phyloP scores from a whole-genome alignment of 1,140 invertebrate species.

The Anagrus nilaparvatae region DNA sequence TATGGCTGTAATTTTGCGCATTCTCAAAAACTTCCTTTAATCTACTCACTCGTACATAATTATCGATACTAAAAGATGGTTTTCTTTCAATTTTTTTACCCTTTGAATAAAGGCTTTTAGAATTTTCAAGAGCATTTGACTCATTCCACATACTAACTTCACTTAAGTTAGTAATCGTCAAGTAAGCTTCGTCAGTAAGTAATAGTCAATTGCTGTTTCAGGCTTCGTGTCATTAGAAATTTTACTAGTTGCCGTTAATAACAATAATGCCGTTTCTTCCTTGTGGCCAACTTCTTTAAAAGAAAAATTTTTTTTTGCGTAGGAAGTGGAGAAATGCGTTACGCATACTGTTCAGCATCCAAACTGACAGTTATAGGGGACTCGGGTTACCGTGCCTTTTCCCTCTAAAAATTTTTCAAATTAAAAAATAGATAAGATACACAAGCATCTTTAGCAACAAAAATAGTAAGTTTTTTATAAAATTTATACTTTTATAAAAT shows the following conservation, averaged over 20 bases:
- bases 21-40: slow-evolving; percentile 8
- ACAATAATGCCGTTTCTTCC: too few relatives aligned
- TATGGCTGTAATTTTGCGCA: slow-evolving; percentile 4
- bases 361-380: too few relatives aligned
- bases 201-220: too few relatives aligned
- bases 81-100: not conserved
- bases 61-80: not conserved
- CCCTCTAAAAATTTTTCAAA: too few relatives aligned
- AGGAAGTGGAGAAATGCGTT: too few relatives aligned
- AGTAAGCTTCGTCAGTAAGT: slow-evolving; percentile 2
- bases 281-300: not conserved
- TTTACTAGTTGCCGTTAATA: not conserved
- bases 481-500: too few relatives aligned
- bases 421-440: too few relatives aligned
- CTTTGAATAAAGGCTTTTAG: slow-evolving; percentile 8
- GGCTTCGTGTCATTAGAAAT: not conserved
- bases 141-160: slow-evolving; percentile 10
- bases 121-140: slow-evolving; percentile 4
- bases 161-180: not conserved
- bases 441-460: too few relatives aligned
- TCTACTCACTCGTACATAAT: slow-evolving; percentile 4
- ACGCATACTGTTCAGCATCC: too few relatives aligned
- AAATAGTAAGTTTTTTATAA: too few relatives aligned
- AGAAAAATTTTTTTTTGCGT: too few relatives aligned
- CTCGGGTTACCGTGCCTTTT: too few relatives aligned